Conservation (phyloP, 1,140 invertebrate species). For the Neodiprion lecontei region DNA sequence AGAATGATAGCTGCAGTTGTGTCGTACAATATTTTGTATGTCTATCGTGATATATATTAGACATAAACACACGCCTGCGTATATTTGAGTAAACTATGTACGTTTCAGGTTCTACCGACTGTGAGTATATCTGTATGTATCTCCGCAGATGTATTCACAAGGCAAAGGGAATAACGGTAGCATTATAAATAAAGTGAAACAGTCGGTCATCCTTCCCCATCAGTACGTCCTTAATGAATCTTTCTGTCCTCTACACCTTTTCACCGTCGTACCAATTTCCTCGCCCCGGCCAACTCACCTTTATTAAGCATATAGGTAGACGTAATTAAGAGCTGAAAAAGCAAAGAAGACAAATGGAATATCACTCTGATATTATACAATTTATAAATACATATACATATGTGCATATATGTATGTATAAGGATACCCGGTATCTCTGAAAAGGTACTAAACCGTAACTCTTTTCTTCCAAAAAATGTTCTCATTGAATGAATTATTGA, state of each 20-base stretch:
- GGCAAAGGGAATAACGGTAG: no score
- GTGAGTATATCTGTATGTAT: no score
- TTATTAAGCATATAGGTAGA: background rate
- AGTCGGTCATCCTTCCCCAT: background rate
- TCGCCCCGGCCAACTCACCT: background rate
- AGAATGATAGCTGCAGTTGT: background rate
- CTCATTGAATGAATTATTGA: no score
- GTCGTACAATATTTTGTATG: background rate
- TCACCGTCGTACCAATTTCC: background rate
- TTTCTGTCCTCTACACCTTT: background rate
- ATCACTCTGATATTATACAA: background rate
- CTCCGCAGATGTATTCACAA: no score
- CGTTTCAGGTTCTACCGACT: no score
- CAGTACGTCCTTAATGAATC: background rate
- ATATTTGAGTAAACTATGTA: no score
- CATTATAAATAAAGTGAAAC: background rate
- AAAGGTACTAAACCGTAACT: no score
- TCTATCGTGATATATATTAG: no score
- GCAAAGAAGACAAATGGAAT: background rate
- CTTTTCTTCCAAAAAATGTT: no score
- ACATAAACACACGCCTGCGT: no score
- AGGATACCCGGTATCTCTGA: no score
- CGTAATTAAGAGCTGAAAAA: background rate
- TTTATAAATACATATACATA: background rate
- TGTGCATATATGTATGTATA: background rate